These are phyloP conservation scores for Euzophera pinguis DNA, from an alignment of 2,888 invertebrate species.

Conservation along the genomic window DNA sequence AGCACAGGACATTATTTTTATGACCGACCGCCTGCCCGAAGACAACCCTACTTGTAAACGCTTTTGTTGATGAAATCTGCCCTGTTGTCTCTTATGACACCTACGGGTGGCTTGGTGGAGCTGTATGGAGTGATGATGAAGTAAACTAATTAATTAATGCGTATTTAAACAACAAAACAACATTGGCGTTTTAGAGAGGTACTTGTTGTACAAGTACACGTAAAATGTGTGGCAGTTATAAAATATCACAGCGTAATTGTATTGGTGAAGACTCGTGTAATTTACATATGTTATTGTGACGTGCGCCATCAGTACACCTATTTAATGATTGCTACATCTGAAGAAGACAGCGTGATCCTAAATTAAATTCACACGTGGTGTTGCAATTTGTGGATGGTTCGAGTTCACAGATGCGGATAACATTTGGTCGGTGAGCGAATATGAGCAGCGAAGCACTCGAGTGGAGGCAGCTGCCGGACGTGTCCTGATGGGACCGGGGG, in stretches of 20 bases:
- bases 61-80: too few species aligned
- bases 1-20: too few species aligned
- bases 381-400: slow-evolving; percentile 1
- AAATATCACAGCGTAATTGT: not conserved
- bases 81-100: too few species aligned
- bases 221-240: not conserved
- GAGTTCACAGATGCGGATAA: slow-evolving; percentile 21
- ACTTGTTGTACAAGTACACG: not conserved
- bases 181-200: too few species aligned
- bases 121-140: too few species aligned
- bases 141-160: too few species aligned
- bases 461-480: slow-evolving; percentile 64
- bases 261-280: not conserved
- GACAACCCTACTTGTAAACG: too few species aligned
- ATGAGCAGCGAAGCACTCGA: slow-evolving; percentile 37
- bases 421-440: slow-evolving; percentile 23
- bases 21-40: too few species aligned
- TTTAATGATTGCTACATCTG: not conserved
- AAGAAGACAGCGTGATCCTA: not conserved
- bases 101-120: too few species aligned
- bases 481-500: slow-evolving; percentile 46
- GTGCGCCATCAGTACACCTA: not conserved
- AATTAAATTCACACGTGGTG: not conserved
- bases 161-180: too few species aligned
- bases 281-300: not conserved